Evolutionary conservation across 35 echinoderm and acorn worm genomes (phyloP).

Genomic region (Heliocidaris erythrogramma): DNA sequence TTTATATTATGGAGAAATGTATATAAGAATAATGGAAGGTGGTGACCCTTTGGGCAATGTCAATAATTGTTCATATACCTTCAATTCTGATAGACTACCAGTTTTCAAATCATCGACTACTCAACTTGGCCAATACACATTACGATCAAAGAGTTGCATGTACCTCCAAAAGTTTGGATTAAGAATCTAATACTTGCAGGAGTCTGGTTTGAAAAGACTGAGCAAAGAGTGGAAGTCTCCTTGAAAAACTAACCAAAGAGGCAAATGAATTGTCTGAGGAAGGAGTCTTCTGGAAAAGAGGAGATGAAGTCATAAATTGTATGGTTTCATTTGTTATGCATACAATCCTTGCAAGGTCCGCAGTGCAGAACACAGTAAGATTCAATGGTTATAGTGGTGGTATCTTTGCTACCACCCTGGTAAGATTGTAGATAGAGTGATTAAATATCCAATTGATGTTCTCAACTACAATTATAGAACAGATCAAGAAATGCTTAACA

Average conservation of each 20-base stretch:
- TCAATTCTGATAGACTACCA: constrained; percentile 65
- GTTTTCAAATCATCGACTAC: constrained; percentile 56
- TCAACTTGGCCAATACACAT: constrained; percentile 71
- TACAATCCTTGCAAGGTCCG: constrained; percentile 61
- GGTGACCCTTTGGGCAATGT: constrained; percentile 39
- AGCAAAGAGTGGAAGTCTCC: constrained; percentile 66
- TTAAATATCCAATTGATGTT: constrained; percentile 72
- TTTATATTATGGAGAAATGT: constrained; percentile 46
- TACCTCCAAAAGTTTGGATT: constrained; percentile 48
- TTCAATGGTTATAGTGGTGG: constrained; percentile 79
- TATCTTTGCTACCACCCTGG: constrained; percentile 68
- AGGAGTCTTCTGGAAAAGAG: constrained; percentile 61
- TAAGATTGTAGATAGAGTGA: constrained; percentile 34
- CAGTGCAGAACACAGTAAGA: constrained; percentile 54
- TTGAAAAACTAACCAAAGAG: constrained; percentile 54
- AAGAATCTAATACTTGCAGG: constrained; percentile 69
- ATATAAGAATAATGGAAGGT: constrained; percentile 33
- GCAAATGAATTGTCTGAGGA: constrained; percentile 44
- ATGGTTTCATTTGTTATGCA: constrained; percentile 63
- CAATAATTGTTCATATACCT: constrained; percentile 69
- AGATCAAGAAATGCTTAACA: background rate
- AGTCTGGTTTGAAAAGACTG: constrained; percentile 66
- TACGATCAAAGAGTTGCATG: constrained; percentile 64
- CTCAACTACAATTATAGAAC: constrained; percentile 44
- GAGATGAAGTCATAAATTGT: constrained; percentile 52